These are phyloP conservation scores for Calosoma granatense DNA, from an alignment of 1,140 invertebrate genomes.

Conservation along the genomic window DNA sequence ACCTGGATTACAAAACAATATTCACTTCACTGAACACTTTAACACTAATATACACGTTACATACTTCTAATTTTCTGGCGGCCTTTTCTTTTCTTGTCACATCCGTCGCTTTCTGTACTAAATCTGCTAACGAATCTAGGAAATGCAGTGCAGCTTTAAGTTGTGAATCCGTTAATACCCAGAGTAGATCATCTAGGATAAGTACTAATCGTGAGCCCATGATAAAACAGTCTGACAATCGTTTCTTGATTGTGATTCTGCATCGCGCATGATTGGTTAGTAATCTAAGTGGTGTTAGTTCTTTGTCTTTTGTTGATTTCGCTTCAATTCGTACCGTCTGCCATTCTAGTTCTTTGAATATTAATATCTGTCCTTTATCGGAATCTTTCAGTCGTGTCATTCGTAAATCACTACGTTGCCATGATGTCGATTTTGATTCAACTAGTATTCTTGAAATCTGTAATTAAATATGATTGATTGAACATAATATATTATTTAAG, in stretches of 20 bases:
- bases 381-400: conserved; percentile 85
- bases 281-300: conserved; percentile 80
- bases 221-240: conserved; percentile 82
- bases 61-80: conserved; percentile 76
- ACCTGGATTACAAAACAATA: conserved; percentile 39
- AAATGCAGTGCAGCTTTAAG: conserved; percentile 90
- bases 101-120: conserved; percentile 75
- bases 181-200: conserved; percentile 92
- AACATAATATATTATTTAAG: conserved; percentile 16
- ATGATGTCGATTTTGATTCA: conserved; percentile 86
- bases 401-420: conserved; percentile 72
- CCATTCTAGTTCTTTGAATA: conserved; percentile 98
- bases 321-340: conserved; percentile 93
- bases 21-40: background rate
- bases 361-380: conserved; percentile 75
- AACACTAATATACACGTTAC: no score
- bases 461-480: conserved; percentile 17
- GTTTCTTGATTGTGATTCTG: conserved; percentile 94
- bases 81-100: conserved; percentile 79
- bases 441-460: conserved; percentile 86
- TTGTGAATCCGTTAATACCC: conserved; percentile 96
- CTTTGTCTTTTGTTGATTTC: conserved; percentile 66
- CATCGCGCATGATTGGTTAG: conserved; percentile 93
- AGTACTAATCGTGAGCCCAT: conserved; percentile 85
- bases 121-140: conserved; percentile 76